Percentiles rank a stretch among this genome's conserved stretches.
phyloP scores from a whole-genome alignment of 2,888 invertebrate species.

The Phaonia tiefii region DNA sequence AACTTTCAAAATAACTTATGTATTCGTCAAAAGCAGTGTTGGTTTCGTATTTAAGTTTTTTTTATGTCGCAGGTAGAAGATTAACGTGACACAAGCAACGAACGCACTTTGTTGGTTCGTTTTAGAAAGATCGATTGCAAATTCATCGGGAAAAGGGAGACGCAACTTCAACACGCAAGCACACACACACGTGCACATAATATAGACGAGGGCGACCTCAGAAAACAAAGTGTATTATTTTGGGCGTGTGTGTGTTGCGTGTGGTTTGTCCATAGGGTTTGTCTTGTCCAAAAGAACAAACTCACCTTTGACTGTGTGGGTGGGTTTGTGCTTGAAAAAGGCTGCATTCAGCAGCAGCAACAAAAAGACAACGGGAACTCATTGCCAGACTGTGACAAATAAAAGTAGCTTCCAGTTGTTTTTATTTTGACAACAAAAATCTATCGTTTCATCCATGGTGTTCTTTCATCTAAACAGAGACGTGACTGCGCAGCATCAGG shows the following conservation, averaged over 20 bases:
- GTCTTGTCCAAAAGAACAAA: constrained; percentile 37
- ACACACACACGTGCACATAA: background rate
- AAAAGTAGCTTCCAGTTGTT: background rate
- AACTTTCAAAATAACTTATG: too few relatives aligned
- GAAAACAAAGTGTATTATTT: constrained; percentile 16
- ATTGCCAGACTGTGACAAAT: constrained; percentile 40
- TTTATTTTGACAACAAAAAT: background rate
- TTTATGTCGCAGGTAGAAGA: too few relatives aligned
- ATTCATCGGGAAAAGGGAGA: constrained; percentile 3
- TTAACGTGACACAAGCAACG: constrained; percentile 47
- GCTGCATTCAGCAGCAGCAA: too few relatives aligned
- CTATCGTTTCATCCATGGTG: background rate
- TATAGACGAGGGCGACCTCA: constrained; percentile 20
- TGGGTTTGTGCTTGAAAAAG: constrained; percentile 38
- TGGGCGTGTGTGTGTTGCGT: constrained; percentile 12
- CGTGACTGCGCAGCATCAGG: constrained; percentile 20
- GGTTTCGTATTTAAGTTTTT: too few relatives aligned
- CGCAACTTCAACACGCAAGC: background rate
- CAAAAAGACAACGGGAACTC: constrained; percentile 58
- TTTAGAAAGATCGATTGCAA: constrained; percentile 50
- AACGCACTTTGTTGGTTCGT: constrained; percentile 11
- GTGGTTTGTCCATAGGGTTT: constrained; percentile 7
- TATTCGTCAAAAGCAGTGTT: too few relatives aligned
- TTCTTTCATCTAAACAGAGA: background rate
- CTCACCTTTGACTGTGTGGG: constrained; percentile 31